Percentiles rank a stretch among this genome's conserved stretches.
These are phyloP conservation scores for Noctua pronuba DNA, from an alignment of 2,888 invertebrate genomes.

Conservation along the genomic window DNA sequence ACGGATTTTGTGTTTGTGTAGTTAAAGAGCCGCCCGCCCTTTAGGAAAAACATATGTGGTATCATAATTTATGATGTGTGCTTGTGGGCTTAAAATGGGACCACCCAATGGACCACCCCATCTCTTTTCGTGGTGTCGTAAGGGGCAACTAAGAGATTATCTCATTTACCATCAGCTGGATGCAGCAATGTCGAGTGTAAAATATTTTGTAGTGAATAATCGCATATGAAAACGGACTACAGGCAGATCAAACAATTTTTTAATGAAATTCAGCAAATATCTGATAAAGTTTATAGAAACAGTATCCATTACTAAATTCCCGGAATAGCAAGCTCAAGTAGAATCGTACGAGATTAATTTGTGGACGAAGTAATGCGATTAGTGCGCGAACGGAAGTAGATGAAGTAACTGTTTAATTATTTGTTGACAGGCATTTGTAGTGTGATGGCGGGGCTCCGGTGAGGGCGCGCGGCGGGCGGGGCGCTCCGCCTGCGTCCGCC, in stretches of 20 bases:
- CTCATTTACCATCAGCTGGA: slow-evolving; percentile 4
- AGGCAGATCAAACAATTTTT: neutral
- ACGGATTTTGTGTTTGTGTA: slow-evolving; percentile 33
- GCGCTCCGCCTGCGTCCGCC: slow-evolving; percentile 87
- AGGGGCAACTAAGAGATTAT: slow-evolving; percentile 39
- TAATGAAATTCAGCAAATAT: neutral
- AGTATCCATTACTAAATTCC: slow-evolving; percentile 24
- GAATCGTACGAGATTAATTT: slow-evolving; percentile 52
- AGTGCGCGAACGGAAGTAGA: slow-evolving; percentile 55
- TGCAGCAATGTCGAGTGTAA: neutral
- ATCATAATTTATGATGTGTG: slow-evolving; percentile 48
- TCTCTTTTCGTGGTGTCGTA: slow-evolving; percentile 23
- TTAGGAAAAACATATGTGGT: slow-evolving; percentile 28
- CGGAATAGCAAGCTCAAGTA: neutral
- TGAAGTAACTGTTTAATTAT: slow-evolving; percentile 68
- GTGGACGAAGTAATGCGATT: slow-evolving; percentile 60
- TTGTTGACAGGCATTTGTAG: slow-evolving; percentile 78
- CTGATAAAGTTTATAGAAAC: neutral
- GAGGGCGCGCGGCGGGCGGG: slow-evolving; percentile 88
- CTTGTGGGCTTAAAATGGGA: slow-evolving; percentile 33
- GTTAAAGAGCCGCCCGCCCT: slow-evolving; percentile 35
- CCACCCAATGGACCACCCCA: slow-evolving; percentile 19
- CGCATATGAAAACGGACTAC: neutral
- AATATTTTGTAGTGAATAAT: neutral
- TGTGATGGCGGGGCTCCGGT: slow-evolving; percentile 84